Conservation (phyloP, 2,888 invertebrate genomes). For the Agrotis clavis region DNA sequence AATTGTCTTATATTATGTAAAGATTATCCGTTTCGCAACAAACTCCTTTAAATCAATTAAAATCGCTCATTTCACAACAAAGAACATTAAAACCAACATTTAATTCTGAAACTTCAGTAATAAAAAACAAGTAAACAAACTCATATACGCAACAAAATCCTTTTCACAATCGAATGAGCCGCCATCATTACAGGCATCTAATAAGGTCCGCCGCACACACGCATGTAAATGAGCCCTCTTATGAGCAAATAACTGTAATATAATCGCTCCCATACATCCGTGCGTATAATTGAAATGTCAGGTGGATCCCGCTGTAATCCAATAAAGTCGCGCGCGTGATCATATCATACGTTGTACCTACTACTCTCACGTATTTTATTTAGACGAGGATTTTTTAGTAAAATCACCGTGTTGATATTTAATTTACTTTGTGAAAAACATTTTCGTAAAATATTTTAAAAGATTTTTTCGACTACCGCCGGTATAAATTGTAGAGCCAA, state of each 20-base stretch:
- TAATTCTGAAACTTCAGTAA: conserved; percentile 33
- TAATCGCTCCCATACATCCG: conserved; percentile 57
- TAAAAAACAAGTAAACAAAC: conserved; percentile 32
- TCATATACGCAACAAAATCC: conserved; percentile 34
- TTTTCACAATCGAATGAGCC: conserved; percentile 45
- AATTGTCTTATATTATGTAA: too few relatives aligned
- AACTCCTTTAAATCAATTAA: not conserved
- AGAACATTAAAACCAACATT: conserved; percentile 14
- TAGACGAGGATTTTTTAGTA: conserved; percentile 26
- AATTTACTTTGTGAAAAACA: conserved; percentile 43
- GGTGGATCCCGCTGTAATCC: conserved; percentile 65
- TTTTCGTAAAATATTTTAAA: conserved; percentile 21
- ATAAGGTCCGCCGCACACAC: conserved; percentile 39
- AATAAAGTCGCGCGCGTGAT: conserved; percentile 65
- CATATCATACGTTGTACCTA: conserved; percentile 39
- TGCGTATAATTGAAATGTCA: conserved; percentile 70
- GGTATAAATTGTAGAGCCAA: conserved; percentile 5
- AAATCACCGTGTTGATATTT: conserved; percentile 37
- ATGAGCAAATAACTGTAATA: conserved; percentile 50
- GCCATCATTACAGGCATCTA: conserved; percentile 31
- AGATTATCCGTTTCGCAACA: not conserved
- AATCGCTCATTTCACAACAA: not conserved
- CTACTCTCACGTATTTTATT: conserved; percentile 46
- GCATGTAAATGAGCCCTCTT: conserved; percentile 52
- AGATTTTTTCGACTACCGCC: conserved; percentile 4